These are phyloP conservation scores for Bucco capensis DNA, from an alignment of 2,113 vertebrate genomes.

Conservation along the genomic window DNA sequence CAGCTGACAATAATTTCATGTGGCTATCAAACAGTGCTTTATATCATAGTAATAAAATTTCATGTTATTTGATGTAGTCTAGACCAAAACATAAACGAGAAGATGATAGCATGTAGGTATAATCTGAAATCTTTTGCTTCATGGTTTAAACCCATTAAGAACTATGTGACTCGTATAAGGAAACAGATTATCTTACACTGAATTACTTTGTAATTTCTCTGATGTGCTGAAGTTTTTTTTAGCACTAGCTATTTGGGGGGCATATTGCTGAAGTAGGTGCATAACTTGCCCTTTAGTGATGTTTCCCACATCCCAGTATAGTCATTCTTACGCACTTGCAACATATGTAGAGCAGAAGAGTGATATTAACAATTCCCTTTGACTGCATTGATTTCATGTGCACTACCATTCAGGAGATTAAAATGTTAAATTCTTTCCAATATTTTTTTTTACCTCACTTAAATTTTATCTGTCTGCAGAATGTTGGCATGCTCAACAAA, in stretches of 20 bases:
- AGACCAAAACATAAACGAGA: neutral
- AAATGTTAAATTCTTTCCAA: neutral
- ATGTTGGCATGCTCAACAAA: neutral
- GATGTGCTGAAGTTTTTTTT: neutral
- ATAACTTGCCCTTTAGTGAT: neutral
- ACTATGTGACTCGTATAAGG: neutral
- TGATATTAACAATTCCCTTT: neutral
- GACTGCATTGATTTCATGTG: neutral
- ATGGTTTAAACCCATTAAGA: neutral
- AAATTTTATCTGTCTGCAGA: neutral
- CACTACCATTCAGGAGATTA: neutral
- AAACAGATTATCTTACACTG: neutral
- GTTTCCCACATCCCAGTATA: neutral
- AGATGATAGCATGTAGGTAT: neutral
- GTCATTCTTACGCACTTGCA: neutral
- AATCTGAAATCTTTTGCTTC: neutral
- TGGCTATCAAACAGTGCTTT: neutral
- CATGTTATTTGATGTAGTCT: neutral
- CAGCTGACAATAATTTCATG: neutral
- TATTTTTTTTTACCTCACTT: neutral
- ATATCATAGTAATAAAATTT: neutral
- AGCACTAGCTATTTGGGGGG: neutral
- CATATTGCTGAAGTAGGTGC: neutral
- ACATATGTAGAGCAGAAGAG: neutral
- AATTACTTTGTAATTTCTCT: neutral